A percentile compares a stretch with the other conserved stretches of the same genome.
Conservation (phyloP, 2,888 invertebrate species). For the Dolichopus griseipennis region DNA sequence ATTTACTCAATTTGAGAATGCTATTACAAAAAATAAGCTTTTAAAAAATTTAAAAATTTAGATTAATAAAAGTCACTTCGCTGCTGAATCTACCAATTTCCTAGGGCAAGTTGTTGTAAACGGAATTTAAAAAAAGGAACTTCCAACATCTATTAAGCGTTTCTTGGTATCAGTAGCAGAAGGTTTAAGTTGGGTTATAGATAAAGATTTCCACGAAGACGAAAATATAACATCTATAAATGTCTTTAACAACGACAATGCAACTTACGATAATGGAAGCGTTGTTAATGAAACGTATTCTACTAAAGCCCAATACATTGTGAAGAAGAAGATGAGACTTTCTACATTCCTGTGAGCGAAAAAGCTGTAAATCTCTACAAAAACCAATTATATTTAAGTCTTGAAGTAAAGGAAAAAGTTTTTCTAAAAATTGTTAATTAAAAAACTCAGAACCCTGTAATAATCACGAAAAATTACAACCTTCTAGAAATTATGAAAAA, state of each 20-base stretch:
- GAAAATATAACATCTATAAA: background rate
- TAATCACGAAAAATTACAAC: background rate
- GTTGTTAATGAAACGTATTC: constrained; percentile 11
- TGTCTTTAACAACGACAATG: background rate
- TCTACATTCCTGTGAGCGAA: constrained; percentile 8
- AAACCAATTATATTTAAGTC: constrained; percentile 12
- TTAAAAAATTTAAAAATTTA: no score
- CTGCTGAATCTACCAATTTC: no score
- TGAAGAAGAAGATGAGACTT: background rate
- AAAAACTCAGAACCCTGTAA: constrained; percentile 11
- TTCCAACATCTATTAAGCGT: background rate
- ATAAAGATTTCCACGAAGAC: background rate
- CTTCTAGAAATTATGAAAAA: constrained; percentile 10
- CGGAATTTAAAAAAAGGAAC: background rate
- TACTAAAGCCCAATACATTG: background rate
- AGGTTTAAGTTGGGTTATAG: background rate
- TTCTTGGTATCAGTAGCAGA: background rate
- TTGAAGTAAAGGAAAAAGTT: background rate
- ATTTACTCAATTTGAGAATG: background rate
- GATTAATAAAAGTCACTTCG: no score
- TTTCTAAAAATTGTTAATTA: background rate
- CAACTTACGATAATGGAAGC: constrained; percentile 5
- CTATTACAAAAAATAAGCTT: background rate
- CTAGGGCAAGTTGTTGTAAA: no score
- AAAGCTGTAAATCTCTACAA: constrained; percentile 13